A percentile compares a stretch with the other conserved stretches of the same genome.
phyloP scores from a whole-genome alignment of 2,113 vertebrate genomes.

The Crotophaga sulcirostris region DNA sequence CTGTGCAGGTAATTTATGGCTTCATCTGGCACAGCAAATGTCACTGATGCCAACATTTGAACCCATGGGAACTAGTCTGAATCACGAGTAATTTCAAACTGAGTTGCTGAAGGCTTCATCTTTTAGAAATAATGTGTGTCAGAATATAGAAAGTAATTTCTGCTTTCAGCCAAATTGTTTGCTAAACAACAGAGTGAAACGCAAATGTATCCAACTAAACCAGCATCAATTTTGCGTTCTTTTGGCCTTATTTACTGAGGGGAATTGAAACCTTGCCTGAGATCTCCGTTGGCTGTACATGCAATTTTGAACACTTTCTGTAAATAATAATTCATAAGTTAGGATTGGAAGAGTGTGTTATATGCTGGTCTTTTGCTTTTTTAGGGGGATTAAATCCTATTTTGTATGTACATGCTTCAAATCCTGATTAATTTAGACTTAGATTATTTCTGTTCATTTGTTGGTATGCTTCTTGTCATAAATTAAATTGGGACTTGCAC shows the following conservation, averaged over 20 bases:
- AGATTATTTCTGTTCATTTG: too few species aligned
- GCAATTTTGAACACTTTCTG: neutral
- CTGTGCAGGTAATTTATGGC: neutral
- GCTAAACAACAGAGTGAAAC: neutral
- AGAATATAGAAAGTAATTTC: neutral
- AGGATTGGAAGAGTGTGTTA: neutral
- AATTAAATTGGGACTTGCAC: neutral
- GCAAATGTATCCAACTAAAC: neutral
- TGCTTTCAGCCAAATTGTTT: slow-evolving; percentile 13
- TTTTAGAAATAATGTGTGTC: neutral
- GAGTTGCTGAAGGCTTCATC: neutral
- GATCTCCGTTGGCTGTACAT: neutral
- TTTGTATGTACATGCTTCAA: neutral
- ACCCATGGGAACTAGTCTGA: neutral
- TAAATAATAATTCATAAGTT: neutral
- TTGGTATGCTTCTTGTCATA: too few species aligned
- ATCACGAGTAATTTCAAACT: neutral
- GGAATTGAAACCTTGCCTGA: neutral
- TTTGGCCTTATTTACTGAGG: neutral
- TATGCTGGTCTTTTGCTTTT: neutral
- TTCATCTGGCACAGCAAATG: neutral
- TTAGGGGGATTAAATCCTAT: neutral
- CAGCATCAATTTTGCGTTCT: neutral
- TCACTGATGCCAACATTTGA: neutral
- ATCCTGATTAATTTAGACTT: neutral